Base-by-base conservation (phyloP, 2,888 invertebrate genomes). In the Epistrophe grossulariae region DNA sequence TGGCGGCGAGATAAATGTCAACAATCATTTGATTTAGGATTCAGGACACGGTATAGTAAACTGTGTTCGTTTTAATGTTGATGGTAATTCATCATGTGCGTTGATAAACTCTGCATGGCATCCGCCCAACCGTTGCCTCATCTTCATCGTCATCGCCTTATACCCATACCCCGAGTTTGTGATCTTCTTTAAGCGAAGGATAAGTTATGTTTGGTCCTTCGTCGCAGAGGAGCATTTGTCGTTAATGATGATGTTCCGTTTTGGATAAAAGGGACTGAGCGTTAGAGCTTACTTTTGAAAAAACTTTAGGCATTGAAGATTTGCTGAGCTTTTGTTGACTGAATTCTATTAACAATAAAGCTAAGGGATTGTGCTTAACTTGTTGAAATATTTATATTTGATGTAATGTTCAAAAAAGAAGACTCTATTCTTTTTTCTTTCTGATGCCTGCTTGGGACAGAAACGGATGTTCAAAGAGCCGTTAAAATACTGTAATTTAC, bases 61-160 rank as follows among this genome's bases (percentile, higher is more conserved):
- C 68, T 70, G 55, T 48, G 79, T 57, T 35, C 74, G 24, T 52
- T 57, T 55, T 9, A 73, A 60, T 55, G 35, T 62, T 73, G 68
- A 80, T 40, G 68, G 70, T 74, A 80, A 84, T 84, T 60, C 80
- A 48, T 80, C 71, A 79, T 78, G 81, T 77, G 80, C 60, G 77
- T 68, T 77, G 66, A 80, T 77, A 55, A 31, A 77, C 81, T 72
- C 68, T 15, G 3, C 38, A 59, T 71, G 50, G 52, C n/a, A 38
- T 68, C 62, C 43, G 43, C 45, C 70, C 38, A 40, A 55, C 70
- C 52, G 52, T 68, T 45, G 66, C 52, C 38, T 72, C 66, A 59
- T 35, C 35, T 8, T 50, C 15, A 28, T 45, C 28, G 8, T 62
- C 35, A 35, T 19, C n/a, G n/a, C 50, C 35, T 48, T 52, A n/a